These are phyloP conservation scores for Deladenus siricidicola DNA, from an alignment of 2,888 invertebrate species.

Conservation along the genomic window DNA sequence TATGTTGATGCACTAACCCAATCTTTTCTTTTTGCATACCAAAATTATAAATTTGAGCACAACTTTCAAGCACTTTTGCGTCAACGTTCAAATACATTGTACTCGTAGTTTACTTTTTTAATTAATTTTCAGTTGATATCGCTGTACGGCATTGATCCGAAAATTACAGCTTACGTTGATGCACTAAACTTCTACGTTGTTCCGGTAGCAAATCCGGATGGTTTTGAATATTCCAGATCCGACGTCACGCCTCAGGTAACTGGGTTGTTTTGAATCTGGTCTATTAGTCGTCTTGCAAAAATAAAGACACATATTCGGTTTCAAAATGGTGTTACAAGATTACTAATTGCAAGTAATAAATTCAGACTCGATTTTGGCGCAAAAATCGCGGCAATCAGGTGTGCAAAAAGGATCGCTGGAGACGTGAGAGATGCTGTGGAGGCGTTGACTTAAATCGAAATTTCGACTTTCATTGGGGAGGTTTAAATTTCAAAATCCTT, in stretches of 20 bases:
- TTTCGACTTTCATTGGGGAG: conserved; percentile 48
- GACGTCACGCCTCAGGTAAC: conserved; percentile 36
- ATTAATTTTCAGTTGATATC: conserved; percentile 39
- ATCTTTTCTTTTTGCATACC: no score
- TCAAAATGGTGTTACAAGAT: no score
- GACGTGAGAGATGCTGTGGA: conserved; percentile 47
- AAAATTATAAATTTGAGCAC: no score
- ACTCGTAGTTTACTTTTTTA: no score
- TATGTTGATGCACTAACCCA: no score
- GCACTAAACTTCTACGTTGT: conserved; percentile 43
- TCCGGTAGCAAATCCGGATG: conserved; percentile 49
- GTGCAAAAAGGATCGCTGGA: conserved; percentile 48
- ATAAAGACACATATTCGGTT: no score
- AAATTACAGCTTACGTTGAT: conserved; percentile 28
- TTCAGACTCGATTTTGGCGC: conserved; percentile 49
- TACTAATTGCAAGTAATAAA: neutral
- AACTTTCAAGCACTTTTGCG: no score
- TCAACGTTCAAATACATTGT: no score
- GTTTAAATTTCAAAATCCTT: conserved; percentile 10
- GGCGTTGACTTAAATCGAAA: conserved; percentile 53
- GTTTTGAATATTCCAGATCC: conserved; percentile 43
- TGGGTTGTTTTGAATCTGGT: neutral
- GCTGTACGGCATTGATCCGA: conserved; percentile 31
- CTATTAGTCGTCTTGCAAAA: no score
- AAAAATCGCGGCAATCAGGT: conserved; percentile 41